Evolutionary conservation across 2,888 invertebrate species (phyloP), one percentile per base, ranked within the genome.

Genomic region (Leptinotarsa rubiginosa): DNA sequence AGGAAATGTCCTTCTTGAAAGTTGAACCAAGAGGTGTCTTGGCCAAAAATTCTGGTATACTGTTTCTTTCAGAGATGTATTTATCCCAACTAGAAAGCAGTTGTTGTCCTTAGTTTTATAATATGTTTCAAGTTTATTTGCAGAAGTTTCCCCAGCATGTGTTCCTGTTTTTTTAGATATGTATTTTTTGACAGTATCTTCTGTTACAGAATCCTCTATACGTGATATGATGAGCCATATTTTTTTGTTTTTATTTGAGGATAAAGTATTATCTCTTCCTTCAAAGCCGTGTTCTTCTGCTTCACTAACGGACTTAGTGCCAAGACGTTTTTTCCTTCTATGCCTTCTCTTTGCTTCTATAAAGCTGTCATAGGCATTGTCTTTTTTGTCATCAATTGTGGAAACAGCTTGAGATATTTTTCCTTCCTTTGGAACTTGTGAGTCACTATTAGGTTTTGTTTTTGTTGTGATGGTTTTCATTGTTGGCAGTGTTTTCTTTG

Each of bases 111-210:
- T 16, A 62, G 62, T 62, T 62, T 62, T 31, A 62, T 31, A 10
- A 62, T 25, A 62, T 62, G 62, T 62, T 31, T 31, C 62, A 62
- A 62, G 31, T 62, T 31, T 62, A 4, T 62, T 62, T 31, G 31
- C 31, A 59, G 59, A 59, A 25, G 59, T 59, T 59, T 59, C 22
- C 59, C 1, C 22, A 59, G 59, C 22, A 59, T 59, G 20, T 59
- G 22, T 59, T 59, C 56, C 7, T 56, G 56, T 56, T 56, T 52
- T 52, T 52, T 52, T 18, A 52, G 10, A 54, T 18, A 54, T 54
- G 54, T 54, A 54, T 64, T 64, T 12, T 64, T 64, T 64, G 22
- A 64, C 16, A 64, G 64, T 64, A 64, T 64, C 25, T 64, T 64
- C 64, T 25, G 64, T 64, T 25, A 64, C 64, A 64, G 12, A 13